Conservation (phyloP, 2,797 vertebrate genomes). For the Balearica regulorum region DNA sequence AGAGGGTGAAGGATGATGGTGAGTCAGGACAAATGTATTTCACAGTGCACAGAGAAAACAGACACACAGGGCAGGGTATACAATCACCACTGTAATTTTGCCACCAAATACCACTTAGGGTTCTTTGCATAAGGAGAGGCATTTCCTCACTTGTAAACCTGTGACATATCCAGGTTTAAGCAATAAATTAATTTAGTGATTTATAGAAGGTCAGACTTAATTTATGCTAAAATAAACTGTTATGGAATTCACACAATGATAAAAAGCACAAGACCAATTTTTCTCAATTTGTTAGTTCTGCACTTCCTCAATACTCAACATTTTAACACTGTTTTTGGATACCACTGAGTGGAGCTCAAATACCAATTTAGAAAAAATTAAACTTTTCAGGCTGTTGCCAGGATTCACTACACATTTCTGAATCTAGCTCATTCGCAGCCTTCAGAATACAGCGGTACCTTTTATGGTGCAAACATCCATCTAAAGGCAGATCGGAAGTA, state of each 20-base stretch:
- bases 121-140: not conserved
- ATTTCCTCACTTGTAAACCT: not conserved
- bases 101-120: not conserved
- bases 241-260: not conserved
- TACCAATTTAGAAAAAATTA: slow-evolving; percentile 27
- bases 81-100: not conserved
- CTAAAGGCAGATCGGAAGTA: not conserved
- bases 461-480: not conserved
- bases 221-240: not conserved
- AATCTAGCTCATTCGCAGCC: not conserved
- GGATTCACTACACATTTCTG: not conserved
- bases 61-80: not conserved
- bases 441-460: not conserved
- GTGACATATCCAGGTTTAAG: not conserved
- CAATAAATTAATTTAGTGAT: not conserved
- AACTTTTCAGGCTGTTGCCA: not conserved
- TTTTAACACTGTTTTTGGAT: not conserved
- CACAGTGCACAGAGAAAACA: not conserved
- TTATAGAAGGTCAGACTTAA: not conserved
- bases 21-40: not conserved
- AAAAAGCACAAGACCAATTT: not conserved
- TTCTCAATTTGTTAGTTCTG: not conserved
- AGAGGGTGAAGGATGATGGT: not conserved
- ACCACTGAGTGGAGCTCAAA: slow-evolving; percentile 63
- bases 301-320: not conserved